Base-by-base conservation (phyloP, 1,140 invertebrate species). In the Bombus confusus region DNA sequence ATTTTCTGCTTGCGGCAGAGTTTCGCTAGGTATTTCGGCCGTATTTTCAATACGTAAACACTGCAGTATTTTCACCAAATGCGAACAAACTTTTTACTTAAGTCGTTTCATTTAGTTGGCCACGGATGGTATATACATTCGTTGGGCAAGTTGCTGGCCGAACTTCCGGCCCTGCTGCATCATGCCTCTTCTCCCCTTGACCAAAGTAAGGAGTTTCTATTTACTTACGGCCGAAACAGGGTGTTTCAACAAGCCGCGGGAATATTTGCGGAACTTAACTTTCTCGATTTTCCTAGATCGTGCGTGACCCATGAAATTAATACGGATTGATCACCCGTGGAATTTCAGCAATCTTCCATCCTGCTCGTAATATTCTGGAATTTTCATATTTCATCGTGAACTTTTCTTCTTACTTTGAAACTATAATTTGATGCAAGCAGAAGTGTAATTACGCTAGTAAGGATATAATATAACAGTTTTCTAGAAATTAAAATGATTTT, bases 11-110 rank as follows among this genome's bases (percentile, higher is more conserved):
- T 68, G 74, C 62, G 37, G 68, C 74, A 25, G 76, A 87, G 87
- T 79, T 90, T 75, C 25, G 62, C 71, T 77, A 77, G 78, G 75
- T 89, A 86, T 88, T 84, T 87, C 76, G 71, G 47, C 84, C 69
- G 85, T 88, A 83, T 91, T 90, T 92, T 91, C 88, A 90, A 89
- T 93, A 90, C 77, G 86, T 88, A 91, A 86, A 82, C 83, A 82
- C 73, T 88, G 88, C 88, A 90, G 92, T 90, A 92, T 92, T 93
- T 92, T 91, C 89, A 85, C 80, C 73, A 83, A 88, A 91, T 91
- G 90, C 87, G 91, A 83, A 89, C 90, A 87, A 94, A 94, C 93
- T 94, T 93, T 93, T 90, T 92, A 93, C 92, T 93, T 90, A 93
- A 93, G 92, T 93, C 91, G 90, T 90, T 93, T 93, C 90, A 93